These are phyloP conservation scores for Triops longicaudatus DNA, from an alignment of 1,140 invertebrate genomes.

Conservation along the genomic window DNA sequence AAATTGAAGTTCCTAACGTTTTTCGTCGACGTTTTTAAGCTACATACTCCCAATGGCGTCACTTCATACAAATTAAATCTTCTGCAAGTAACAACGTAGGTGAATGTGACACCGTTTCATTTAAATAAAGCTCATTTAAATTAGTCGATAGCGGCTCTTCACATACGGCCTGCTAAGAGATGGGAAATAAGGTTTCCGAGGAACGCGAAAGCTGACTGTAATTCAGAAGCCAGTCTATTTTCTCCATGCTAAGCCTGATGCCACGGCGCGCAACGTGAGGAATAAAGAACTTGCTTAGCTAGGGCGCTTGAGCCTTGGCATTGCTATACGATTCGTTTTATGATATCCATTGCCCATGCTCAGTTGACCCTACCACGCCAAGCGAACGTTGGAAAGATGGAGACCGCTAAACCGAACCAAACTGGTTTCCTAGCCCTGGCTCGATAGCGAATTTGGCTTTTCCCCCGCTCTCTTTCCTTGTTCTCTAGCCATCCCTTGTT, in stretches of 20 bases:
- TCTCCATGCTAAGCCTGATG: neutral
- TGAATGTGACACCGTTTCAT: no score
- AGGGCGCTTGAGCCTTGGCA: conserved; percentile 13
- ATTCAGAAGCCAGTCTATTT: neutral
- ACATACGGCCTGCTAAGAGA: neutral
- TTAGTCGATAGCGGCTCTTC: neutral
- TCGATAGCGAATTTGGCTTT: neutral
- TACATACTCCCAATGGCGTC: neutral
- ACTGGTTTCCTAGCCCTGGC: neutral
- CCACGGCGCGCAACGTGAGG: neutral
- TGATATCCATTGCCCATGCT: conserved; percentile 1
- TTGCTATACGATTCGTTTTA: neutral
- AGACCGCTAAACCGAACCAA: neutral
- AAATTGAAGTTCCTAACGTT: neutral
- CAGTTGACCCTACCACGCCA: neutral
- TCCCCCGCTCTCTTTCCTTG: neutral
- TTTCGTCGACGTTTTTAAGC: no score
- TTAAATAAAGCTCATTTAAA: neutral
- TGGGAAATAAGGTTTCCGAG: neutral
- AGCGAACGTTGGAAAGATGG: neutral
- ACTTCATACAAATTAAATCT: neutral
- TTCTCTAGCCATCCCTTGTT: neutral
- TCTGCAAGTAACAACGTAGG: no score
- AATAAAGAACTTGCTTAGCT: conserved; percentile 7
- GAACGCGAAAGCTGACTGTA: neutral